Evolutionary conservation across 1,140 invertebrate species (phyloP), one percentile per base, ranked within the genome.

Genomic region (Penaeus vannamei): DNA sequence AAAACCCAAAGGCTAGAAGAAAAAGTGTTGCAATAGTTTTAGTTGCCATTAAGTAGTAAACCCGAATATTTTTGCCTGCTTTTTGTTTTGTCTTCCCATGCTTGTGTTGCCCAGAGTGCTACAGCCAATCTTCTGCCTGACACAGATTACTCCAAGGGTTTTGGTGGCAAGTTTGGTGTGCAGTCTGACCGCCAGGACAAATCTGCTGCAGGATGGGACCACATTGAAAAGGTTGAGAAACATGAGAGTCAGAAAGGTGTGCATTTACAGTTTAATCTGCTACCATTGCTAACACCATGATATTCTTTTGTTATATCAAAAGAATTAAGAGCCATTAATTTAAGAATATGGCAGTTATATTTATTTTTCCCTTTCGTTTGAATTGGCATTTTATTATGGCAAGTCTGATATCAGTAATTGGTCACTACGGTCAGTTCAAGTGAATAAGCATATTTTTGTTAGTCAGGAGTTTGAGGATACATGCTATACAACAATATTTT

Each of bases 141-240:
- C 84, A 82, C 77, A 96, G 96, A 97, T 93, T 96, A 97, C 93
- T 94, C 94, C 77, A 94, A 95, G 91, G 97, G 97, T 17, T 95
- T 94, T 92, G 94, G 95, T 64, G 94, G 94, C 8, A 94, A 95
- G 90, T 95, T 93, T 92, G 94, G 94, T 46, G 93, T 95, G n/a
- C 94, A 95, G 92, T 92, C 90, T 81, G 95, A 95, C 91, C 92
- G 94, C 36, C 93, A 94, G 89, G 95, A 95, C 92, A 95, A 95
- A 90, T 93, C 93, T 53, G 94, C 94, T 60, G 91, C 94, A 61
- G 93, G 93, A 22, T 94, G 94, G 94, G 93, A 94, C 64, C 92
- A 94, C 62, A 91, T 92, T 62, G 93, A 93, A 83, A 92, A 93
- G 91, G 83, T 93, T 12, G 91, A 92, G 26, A 92, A 93, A 91